Conservation (phyloP, 2,888 invertebrate genomes). For the Sminthurinus aureus region DNA sequence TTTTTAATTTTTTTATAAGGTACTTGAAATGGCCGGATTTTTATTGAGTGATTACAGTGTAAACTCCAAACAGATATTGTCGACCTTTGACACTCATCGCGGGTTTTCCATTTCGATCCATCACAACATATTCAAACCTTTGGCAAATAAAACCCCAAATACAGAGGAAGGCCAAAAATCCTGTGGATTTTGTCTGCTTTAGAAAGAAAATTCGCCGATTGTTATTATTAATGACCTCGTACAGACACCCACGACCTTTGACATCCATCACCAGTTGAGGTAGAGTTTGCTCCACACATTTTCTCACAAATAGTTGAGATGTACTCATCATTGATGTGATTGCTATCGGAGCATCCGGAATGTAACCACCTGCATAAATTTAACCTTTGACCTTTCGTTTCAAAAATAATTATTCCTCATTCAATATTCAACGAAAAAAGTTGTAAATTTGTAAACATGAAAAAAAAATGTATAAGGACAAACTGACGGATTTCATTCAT, state of each 20-base stretch:
- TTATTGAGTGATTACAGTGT: neutral
- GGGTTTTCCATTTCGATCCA: constrained; percentile 28
- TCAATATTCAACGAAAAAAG: neutral
- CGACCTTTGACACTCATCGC: constrained; percentile 17
- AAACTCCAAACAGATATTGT: constrained; percentile 25
- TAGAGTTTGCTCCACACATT: neutral
- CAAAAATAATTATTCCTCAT: neutral
- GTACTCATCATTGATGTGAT: constrained; percentile 2
- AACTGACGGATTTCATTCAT: constrained; percentile 7
- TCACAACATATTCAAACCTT: constrained; percentile 9
- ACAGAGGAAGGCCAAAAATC: neutral
- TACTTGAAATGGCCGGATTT: no score
- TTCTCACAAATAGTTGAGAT: constrained; percentile 5
- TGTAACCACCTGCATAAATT: neutral
- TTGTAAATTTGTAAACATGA: neutral
- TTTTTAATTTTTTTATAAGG: no score
- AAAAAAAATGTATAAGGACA: neutral
- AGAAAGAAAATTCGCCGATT: constrained; percentile 26
- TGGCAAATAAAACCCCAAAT: constrained; percentile 27
- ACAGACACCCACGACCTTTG: neutral
- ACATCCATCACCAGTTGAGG: neutral
- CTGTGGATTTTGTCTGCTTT: constrained; percentile 13
- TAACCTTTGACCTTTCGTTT: no score
- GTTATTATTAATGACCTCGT: constrained; percentile 12
- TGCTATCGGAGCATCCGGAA: constrained; percentile 13